Conservation (phyloP, 2,888 invertebrate genomes). For the Sesamia inferens region DNA sequence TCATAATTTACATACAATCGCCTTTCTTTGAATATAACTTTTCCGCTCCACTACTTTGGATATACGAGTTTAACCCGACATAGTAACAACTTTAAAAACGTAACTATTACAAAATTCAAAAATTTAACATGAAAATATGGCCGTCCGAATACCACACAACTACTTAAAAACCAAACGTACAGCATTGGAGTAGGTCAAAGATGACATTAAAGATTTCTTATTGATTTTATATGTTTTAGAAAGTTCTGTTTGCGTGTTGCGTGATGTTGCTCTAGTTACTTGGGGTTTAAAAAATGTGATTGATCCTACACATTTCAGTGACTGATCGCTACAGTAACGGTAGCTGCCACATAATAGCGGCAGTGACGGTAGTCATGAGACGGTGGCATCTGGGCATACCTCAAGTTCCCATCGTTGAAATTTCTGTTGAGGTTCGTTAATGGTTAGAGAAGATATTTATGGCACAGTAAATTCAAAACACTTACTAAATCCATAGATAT, state of each 20-base stretch:
- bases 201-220: constrained; percentile 15
- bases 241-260: constrained; percentile 15
- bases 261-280: background rate
- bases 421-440: too few relatives aligned
- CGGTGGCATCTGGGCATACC: too few relatives aligned
- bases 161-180: constrained; percentile 30
- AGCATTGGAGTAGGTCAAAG: constrained; percentile 24
- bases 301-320: too few relatives aligned
- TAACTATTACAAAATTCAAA: background rate
- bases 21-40: too few relatives aligned
- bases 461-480: too few relatives aligned
- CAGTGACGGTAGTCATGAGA: too few relatives aligned
- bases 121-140: constrained; percentile 3
- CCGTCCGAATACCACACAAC: constrained; percentile 8
- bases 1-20: too few relatives aligned
- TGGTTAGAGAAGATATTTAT: too few relatives aligned
- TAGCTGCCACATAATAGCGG: background rate
- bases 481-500: too few relatives aligned
- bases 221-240: constrained; percentile 32
- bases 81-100: background rate
- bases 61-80: background rate
- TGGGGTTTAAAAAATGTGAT: background rate
- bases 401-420: too few relatives aligned
- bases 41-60: background rate
- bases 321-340: too few relatives aligned